phyloP scores from a whole-genome alignment of 2,888 invertebrate species.

The Agrochola macilenta region DNA sequence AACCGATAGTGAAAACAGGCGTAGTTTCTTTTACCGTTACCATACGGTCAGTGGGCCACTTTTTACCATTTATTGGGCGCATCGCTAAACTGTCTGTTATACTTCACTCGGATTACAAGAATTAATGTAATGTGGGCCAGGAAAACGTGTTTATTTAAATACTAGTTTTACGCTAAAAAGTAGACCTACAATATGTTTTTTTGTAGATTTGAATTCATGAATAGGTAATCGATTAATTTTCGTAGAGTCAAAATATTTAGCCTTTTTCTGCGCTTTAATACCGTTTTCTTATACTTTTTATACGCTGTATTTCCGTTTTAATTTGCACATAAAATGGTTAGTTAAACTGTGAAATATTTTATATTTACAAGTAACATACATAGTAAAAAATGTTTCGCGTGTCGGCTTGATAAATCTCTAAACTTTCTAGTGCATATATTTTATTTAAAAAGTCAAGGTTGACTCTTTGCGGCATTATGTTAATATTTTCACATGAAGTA shows the following conservation, averaged over 20 bases:
- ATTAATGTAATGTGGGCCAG: slow-evolving; percentile 59
- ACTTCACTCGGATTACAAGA: slow-evolving; percentile 66
- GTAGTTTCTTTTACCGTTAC: slow-evolving; percentile 82
- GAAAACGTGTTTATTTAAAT: slow-evolving; percentile 57
- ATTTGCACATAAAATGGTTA: slow-evolving; percentile 28
- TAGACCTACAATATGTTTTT: slow-evolving; percentile 39
- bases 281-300: slow-evolving; percentile 1
- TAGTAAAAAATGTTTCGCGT: slow-evolving; percentile 42
- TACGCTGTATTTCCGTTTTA: slow-evolving; percentile 36
- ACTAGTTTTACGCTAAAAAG: slow-evolving; percentile 59
- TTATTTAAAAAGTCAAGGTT: slow-evolving; percentile 49
- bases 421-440: slow-evolving; percentile 44
- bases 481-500: slow-evolving; percentile 13
- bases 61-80: slow-evolving; percentile 85
- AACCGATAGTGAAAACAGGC: slow-evolving; percentile 79
- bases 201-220: slow-evolving; percentile 22
- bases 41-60: slow-evolving; percentile 85
- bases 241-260: slow-evolving; percentile 7
- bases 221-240: slow-evolving; percentile 1
- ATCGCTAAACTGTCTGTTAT: slow-evolving; percentile 79
- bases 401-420: slow-evolving; percentile 41
- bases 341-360: slow-evolving; percentile 12
- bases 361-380: slow-evolving; percentile 40
- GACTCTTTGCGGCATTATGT: slow-evolving; percentile 27
- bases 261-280: neutral